Evolutionary conservation across 2,113 vertebrate genomes (phyloP), one percentile per base, ranked within the genome.

Genomic region (Argyrosomus japonicus): DNA sequence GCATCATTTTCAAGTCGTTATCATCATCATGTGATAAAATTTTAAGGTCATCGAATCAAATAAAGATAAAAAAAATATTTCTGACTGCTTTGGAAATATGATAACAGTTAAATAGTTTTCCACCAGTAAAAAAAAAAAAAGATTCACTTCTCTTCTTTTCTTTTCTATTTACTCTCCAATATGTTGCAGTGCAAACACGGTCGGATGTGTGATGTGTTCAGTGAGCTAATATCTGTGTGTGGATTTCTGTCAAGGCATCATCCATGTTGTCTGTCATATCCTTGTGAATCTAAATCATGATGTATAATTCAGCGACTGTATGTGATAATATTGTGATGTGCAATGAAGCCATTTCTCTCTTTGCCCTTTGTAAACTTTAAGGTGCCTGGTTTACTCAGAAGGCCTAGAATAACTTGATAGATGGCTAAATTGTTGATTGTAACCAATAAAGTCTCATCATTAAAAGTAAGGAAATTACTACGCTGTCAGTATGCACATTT

Each of bases 361-460:
- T 3, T 6, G 19, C 56, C 61, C 68, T 81, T 50, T 88, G 79
- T 89, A 79, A 88, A 75, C 68, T 61, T 32, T 18, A 14, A 62
- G 74, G 70, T 77, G 68, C 76, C 61, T 82, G 81, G 63, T 83
- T 83, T 80, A 81, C 81, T 76, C 77, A 18, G 2, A 40, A 78
- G 87, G 81, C 79, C 79, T 68, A 47, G 56, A 82, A 65, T 60
- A 81, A 87, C 50, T 77, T 61, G 14, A 85, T 63, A 80, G 58
- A 51, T 88, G 81, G 75, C 77, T 79, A 63, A 68, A 87, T 75
- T 91, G 88, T 89, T 88, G 64, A 88, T 69, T 91, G 85, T 90
- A 87, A 92, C 76, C 73, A 93, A 93, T 93, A 94, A 94, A 93
- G 57, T 86, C 61, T 86, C 74, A 60, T 76, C 25, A 78, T 82